phyloP scores from a whole-genome alignment of 1,140 invertebrate species.

The Plectrocnemia conspersa region DNA sequence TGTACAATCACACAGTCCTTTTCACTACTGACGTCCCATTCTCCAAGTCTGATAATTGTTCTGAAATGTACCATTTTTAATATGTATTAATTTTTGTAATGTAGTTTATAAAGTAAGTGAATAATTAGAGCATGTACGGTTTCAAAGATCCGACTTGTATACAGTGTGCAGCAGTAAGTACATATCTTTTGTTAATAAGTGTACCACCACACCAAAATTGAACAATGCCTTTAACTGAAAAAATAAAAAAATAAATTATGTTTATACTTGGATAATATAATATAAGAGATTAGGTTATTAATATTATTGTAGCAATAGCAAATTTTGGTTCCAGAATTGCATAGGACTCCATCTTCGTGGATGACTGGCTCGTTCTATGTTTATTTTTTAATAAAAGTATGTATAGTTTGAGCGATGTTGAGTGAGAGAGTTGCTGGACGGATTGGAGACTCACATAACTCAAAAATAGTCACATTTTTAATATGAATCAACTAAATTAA shows the following conservation, averaged over 20 bases:
- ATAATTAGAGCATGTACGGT: constrained; percentile 22
- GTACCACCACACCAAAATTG: constrained; percentile 25
- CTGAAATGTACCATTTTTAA: constrained; percentile 12
- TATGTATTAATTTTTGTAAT: neutral
- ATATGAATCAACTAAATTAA: too few species aligned
- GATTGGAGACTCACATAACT: too few species aligned
- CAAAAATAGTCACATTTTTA: too few species aligned
- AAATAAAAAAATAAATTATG: neutral
- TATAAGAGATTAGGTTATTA: neutral
- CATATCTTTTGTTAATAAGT: constrained; percentile 22
- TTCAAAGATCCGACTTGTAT: neutral
- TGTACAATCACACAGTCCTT: constrained; percentile 11
- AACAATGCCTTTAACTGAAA: constrained; percentile 18
- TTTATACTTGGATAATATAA: neutral
- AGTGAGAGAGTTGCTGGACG: too few species aligned
- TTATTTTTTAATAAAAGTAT: too few species aligned
- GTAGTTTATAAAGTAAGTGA: neutral
- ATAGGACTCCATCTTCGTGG: too few species aligned
- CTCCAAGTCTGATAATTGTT: constrained; percentile 20
- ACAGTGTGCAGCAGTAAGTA: constrained; percentile 29
- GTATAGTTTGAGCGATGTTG: too few species aligned
- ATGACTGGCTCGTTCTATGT: too few species aligned
- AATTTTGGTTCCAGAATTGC: too few species aligned
- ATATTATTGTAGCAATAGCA: neutral
- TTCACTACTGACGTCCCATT: constrained; percentile 25